Base-by-base conservation (phyloP, 2,113 vertebrate species). In the Myodes glareolus region DNA sequence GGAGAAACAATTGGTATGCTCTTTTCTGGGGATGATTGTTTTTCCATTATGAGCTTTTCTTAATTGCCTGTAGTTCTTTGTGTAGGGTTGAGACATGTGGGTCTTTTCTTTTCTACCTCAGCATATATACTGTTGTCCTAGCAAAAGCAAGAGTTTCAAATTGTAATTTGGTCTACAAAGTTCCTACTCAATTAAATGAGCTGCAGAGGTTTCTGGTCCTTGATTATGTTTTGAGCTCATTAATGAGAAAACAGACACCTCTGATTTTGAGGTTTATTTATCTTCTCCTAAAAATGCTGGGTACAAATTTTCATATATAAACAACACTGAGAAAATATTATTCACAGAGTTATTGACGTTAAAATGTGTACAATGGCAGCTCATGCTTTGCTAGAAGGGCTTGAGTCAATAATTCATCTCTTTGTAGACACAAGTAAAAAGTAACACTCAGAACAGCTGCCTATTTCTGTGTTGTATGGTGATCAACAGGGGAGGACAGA, bases 351-450 rank as follows among this genome's bases (percentile, higher is more conserved):
- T 75, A 90, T 45, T 84, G 75, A 92, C 36, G 23, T 45, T 63
- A 81, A 88, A 86, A 21, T 17, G 52, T 96, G 70, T 33, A 33
- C 70, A 86, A 39, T 78, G 50, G 7, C 36, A 88, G n/a, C 63
- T 52, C 76, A n/a, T 11, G 47, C 14, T 88, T 63, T 87, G 47
- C 88, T 78, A 23, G 36, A 81, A 36, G 63, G 67, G 14, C 50
- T 33, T 9, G 21, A 81, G 75, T 80, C 42, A 90, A 58, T 84
- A 94, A 77, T 73, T 92, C 93, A 92, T 85, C 63, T 88, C 42
- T 65, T 75, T 75, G 55, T 47, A 88, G 91, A 88, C 9, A 70
- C 25, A n/a, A 25, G 73, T 84, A 39, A 39, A 90, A 63, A 84
- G 61, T 31, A 95, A 21, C 27, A n/a, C 67, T 94, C 72, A 58